A percentile compares a stretch with the other conserved stretches of the same genome.
These are phyloP conservation scores for Euproctis similis DNA, from an alignment of 2,888 invertebrate species.

Conservation along the genomic window DNA sequence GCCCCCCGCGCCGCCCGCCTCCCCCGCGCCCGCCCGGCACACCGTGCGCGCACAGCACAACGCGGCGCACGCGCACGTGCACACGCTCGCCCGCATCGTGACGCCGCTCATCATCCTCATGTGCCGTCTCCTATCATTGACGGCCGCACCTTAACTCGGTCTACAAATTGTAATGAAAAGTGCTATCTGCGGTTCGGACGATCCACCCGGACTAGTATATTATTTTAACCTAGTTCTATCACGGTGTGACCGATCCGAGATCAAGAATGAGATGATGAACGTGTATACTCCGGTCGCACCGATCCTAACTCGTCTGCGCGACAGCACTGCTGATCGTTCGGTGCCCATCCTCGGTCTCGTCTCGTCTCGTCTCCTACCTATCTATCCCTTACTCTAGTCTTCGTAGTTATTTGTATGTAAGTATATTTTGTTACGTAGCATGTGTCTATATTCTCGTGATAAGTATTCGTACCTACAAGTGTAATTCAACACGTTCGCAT, in stretches of 20 bases:
- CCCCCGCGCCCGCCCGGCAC: constrained; percentile 55
- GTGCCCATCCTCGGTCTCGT: constrained; percentile 6
- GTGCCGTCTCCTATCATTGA: too few relatives aligned
- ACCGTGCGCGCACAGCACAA: constrained; percentile 42
- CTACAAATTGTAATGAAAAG: too few relatives aligned
- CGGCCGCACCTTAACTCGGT: too few relatives aligned
- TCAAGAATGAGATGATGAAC: not conserved
- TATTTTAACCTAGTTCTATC: too few relatives aligned
- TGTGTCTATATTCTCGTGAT: constrained; percentile 28
- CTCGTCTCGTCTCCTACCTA: constrained; percentile 12
- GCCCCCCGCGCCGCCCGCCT: constrained; percentile 37
- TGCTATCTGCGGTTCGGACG: too few relatives aligned
- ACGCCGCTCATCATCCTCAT: constrained; percentile 1
- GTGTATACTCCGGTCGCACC: not conserved
- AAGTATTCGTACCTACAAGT: constrained; percentile 6
- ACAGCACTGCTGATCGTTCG: constrained; percentile 4
- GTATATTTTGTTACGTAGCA: constrained; percentile 40
- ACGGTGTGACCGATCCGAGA: too few relatives aligned
- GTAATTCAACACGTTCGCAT: constrained; percentile 14
- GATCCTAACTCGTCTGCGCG: constrained; percentile 5
- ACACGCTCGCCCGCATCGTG: not conserved
- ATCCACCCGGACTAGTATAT: too few relatives aligned
- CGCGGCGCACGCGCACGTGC: not conserved
- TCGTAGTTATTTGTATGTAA: constrained; percentile 37
- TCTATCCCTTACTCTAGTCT: constrained; percentile 41